phyloP scores from a whole-genome alignment of 2,888 invertebrate species.

The Liodrosophila aerea region DNA sequence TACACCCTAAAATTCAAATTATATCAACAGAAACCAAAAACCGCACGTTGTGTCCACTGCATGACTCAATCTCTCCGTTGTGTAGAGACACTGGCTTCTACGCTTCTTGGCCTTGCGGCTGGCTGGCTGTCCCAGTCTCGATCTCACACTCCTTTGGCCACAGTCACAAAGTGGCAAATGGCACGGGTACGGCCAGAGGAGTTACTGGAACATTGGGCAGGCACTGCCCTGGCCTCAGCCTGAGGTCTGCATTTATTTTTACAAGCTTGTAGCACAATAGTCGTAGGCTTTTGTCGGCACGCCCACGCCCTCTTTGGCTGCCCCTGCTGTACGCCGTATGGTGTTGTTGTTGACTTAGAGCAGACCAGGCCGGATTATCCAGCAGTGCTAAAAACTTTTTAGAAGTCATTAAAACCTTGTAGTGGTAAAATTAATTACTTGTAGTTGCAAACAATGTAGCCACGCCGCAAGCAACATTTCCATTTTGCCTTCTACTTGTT shows the following conservation, averaged over 20 bases:
- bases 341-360: conserved; percentile 53
- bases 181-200: background rate
- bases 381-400: conserved; percentile 80
- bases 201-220: background rate
- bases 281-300: conserved; percentile 74
- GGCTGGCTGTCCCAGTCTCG: conserved; percentile 28
- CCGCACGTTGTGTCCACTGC: conserved; percentile 74
- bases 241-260: conserved; percentile 71
- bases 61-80: conserved; percentile 62
- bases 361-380: conserved; percentile 71
- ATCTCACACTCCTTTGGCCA: conserved; percentile 30
- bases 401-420: conserved; percentile 83
- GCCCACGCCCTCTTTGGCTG: conserved; percentile 43
- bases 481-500: conserved; percentile 47
- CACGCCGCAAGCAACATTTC: conserved; percentile 78
- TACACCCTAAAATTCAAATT: conserved; percentile 81
- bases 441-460: conserved; percentile 82
- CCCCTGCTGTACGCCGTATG: conserved; percentile 5
- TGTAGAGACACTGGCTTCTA: conserved; percentile 1
- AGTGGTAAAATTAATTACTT: conserved; percentile 83
- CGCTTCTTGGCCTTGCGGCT: conserved; percentile 62
- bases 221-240: conserved; percentile 23
- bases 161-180: conserved; percentile 11
- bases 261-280: conserved; percentile 77
- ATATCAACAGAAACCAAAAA: conserved; percentile 77